Conservation (phyloP, 2,797 vertebrate genomes). For the Schizopygopsis pylzovi region DNA sequence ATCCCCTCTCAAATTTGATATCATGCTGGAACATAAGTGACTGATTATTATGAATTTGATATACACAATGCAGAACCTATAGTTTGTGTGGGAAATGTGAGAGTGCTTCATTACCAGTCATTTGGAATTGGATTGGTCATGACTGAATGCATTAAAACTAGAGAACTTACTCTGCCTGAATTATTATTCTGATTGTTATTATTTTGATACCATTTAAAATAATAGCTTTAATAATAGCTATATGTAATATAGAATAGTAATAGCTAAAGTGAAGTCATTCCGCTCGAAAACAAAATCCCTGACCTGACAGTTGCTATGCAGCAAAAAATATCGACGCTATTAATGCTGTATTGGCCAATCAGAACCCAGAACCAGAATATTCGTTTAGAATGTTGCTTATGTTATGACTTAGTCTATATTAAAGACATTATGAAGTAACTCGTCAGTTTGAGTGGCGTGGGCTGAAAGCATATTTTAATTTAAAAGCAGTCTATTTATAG, state of each 20-base stretch:
- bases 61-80: neutral
- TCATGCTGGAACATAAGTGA: neutral
- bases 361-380: neutral
- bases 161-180: neutral
- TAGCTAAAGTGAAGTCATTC: neutral
- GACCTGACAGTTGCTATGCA: neutral
- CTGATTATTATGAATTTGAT: neutral
- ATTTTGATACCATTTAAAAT: neutral
- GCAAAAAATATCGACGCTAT: neutral
- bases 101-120: neutral
- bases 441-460: neutral
- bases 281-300: neutral
- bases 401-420: neutral
- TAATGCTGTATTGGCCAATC: neutral
- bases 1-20: neutral
- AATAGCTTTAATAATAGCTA: neutral
- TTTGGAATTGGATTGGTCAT: neutral
- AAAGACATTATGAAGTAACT: neutral
- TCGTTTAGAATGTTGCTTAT: neutral
- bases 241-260: neutral
- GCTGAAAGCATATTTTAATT: neutral
- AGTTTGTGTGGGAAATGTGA: neutral
- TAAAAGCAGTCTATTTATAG: neutral
- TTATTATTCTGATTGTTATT: neutral
- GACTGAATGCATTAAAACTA: neutral